Evolutionary conservation across 2,113 vertebrate species (phyloP), one percentile per base, ranked within the genome.

Genomic region (Ophiodon elongatus): DNA sequence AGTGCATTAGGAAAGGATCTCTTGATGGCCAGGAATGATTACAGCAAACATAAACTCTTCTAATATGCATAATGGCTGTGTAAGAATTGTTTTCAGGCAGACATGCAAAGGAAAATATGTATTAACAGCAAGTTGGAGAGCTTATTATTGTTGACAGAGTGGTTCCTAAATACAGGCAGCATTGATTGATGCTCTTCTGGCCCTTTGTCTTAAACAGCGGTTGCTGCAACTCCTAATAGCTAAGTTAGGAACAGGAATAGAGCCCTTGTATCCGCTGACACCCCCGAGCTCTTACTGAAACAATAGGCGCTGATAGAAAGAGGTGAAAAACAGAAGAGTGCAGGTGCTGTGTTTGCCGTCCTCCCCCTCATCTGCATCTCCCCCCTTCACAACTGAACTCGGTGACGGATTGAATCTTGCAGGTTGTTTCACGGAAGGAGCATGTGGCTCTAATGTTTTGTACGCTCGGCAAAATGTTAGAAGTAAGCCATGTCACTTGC

Each of bases 391-490:
- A 45, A 10, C 15, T 25, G 5, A 75, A 59, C n/a, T 67, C 31
- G 21, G 47, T 13, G 45, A 54, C 9, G 13, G 31, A 52, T 41
- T 15, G 43, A 73, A 27, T 80, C 29, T 59, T 13, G 82, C 33
- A 64, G 69, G 41, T 41, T 72, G 19, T 80, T 54, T 82, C 37
- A 37, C 64, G 75, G 64, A 78, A 68, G 65, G 72, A 76, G 83
- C 59, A 62, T 27, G 71, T 29, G 66, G 67, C 86, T 77, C 67
- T 76, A 52, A 54, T 73, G 39, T 87, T 77, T 83, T 73, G 56
- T n/a, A 19, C 0, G 64, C 73, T 86, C 69, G 7, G 62, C 83
- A 45, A 73, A 72, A 83, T 47, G 50, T 79, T 80, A 74, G 57
- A 69, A 67, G 52, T 15, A 60, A 77, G n/a, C 37, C 72, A 73